phyloP scores from a whole-genome alignment of 2,888 invertebrate species.

The Cataglyphis cursor region DNA sequence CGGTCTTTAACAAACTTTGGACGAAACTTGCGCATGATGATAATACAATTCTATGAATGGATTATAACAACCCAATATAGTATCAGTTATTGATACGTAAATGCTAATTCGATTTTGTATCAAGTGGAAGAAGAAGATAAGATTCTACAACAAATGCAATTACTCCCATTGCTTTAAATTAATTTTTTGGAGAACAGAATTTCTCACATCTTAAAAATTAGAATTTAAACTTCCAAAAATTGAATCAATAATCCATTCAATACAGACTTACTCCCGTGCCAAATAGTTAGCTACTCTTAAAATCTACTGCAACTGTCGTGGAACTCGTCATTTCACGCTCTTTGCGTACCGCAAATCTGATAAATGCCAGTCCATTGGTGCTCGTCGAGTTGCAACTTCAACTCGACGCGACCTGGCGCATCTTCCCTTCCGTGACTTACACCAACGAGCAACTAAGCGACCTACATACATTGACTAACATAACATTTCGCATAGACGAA shows the following conservation, averaged over 20 bases:
- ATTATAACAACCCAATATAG: not conserved
- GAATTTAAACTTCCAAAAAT: not conserved
- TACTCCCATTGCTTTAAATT: not conserved
- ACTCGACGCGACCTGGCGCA: slow-evolving; percentile 33
- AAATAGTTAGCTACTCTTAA: not conserved
- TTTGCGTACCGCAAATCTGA: slow-evolving; percentile 13
- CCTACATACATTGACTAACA: slow-evolving; percentile 47
- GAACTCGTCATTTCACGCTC: slow-evolving; percentile 11
- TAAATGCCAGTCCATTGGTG: slow-evolving; percentile 31
- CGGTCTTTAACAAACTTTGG: slow-evolving; percentile 1
- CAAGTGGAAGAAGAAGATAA: not conserved
- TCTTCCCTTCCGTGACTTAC: slow-evolving; percentile 48
- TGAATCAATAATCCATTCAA: not conserved
- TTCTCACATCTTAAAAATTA: not conserved
- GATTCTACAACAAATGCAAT: not conserved
- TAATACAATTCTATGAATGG: not conserved
- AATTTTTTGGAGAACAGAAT: not conserved
- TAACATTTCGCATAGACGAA: slow-evolving; percentile 52
- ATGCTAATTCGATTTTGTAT: not conserved
- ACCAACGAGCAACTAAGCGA: slow-evolving; percentile 41
- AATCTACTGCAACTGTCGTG: not conserved
- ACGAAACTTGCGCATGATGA: slow-evolving; percentile 1
- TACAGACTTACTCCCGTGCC: not conserved
- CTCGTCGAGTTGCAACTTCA: slow-evolving; percentile 43
- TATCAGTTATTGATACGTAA: slow-evolving; percentile 18